Conservation (phyloP, 1,140 invertebrate species). For the Rhynchophorus ferrugineus region DNA sequence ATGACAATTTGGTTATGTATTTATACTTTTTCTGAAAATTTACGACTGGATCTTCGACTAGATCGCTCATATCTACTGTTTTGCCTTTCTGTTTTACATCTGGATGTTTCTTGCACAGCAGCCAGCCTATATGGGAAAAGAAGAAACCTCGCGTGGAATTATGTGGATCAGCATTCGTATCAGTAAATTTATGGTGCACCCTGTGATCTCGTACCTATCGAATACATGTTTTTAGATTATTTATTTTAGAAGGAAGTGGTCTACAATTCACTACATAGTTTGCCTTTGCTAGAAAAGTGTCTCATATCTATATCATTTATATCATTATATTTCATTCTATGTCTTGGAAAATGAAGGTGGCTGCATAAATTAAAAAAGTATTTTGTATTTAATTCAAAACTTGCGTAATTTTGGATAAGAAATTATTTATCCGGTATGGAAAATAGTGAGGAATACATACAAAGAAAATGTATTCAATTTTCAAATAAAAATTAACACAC, state of each 20-base stretch:
- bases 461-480: neutral
- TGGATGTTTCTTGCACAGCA: constrained; percentile 60
- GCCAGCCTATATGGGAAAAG: constrained; percentile 68
- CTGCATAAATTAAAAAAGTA: too few species aligned
- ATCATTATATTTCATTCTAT: too few species aligned
- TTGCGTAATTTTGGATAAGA: constrained; percentile 65
- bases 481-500: neutral
- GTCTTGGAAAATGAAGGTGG: too few species aligned
- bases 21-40: constrained; percentile 53
- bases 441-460: neutral
- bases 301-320: too few species aligned
- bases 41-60: constrained; percentile 55
- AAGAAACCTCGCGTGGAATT: constrained; percentile 69
- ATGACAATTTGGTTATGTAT: too few species aligned
- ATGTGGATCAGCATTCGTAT: constrained; percentile 53
- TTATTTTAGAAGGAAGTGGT: too few species aligned
- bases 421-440: constrained; percentile 44
- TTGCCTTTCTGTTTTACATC: constrained; percentile 55
- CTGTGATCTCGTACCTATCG: constrained; percentile 80
- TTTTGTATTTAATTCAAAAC: too few species aligned
- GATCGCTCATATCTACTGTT: constrained; percentile 55
- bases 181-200: constrained; percentile 83
- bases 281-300: too few species aligned
- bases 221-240: too few species aligned
- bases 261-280: too few species aligned